phyloP scores from a whole-genome alignment of 2,113 vertebrate genomes.

The Piprites chloris region DNA sequence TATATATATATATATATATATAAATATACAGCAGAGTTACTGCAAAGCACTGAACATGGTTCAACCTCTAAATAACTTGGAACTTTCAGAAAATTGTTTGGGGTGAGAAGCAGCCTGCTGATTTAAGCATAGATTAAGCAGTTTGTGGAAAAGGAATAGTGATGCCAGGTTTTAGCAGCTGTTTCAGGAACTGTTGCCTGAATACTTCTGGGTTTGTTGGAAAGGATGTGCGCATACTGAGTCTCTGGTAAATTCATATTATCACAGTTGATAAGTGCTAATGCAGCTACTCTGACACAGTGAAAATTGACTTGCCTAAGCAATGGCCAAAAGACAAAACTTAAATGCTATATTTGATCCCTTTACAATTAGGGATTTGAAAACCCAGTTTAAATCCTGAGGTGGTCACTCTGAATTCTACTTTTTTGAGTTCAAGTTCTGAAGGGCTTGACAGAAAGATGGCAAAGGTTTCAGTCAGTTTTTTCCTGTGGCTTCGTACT shows the following conservation, averaged over 20 bases:
- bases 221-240: background rate
- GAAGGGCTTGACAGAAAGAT: background rate
- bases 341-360: background rate
- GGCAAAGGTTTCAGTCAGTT: background rate
- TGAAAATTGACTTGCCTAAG: background rate
- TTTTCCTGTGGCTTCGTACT: background rate
- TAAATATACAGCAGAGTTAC: background rate
- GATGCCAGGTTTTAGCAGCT: background rate
- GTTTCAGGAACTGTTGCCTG: background rate
- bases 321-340: background rate
- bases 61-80: background rate
- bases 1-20: too few relatives aligned
- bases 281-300: background rate
- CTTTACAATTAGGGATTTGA: background rate
- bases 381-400: background rate
- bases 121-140: background rate
- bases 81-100: background rate
- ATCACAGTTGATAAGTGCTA: background rate
- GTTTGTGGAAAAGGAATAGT: background rate
- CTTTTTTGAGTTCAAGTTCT: background rate
- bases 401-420: background rate
- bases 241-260: background rate
- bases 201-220: background rate
- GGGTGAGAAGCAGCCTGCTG: background rate
- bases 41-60: background rate